phyloP scores from a whole-genome alignment of 2,888 invertebrate species.

The Deilephila elpenor region DNA sequence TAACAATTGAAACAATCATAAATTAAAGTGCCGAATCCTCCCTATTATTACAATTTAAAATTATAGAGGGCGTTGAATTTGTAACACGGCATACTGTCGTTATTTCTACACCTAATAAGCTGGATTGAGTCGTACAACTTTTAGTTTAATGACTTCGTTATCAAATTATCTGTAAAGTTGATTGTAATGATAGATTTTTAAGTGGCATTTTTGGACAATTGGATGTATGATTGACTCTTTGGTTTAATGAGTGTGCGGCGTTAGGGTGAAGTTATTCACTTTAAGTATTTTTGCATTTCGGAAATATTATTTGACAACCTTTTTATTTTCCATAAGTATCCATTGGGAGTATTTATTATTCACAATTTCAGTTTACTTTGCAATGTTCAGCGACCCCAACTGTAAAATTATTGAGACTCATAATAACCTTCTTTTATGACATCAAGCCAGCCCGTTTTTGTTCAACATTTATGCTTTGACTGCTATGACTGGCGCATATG shows the following conservation, averaged over 20 bases:
- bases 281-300: neutral
- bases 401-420: no score
- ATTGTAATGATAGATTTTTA: slow-evolving; percentile 6
- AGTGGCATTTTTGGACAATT: neutral
- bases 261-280: neutral
- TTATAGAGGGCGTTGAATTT: slow-evolving; percentile 39
- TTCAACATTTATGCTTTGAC: no score
- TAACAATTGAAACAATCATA: neutral
- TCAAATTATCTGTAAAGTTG: slow-evolving; percentile 23
- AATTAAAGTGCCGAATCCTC: slow-evolving; percentile 24
- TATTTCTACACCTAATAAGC: slow-evolving; percentile 37
- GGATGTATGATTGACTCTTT: neutral
- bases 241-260: neutral
- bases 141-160: slow-evolving; percentile 27
- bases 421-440: no score
- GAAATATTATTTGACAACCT: no score
- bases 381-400: no score
- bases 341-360: no score
- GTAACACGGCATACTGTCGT: slow-evolving; percentile 64
- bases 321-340: no score
- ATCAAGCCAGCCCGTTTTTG: no score
- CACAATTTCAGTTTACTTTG: no score
- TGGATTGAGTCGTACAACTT: slow-evolving; percentile 12
- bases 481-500: no score
- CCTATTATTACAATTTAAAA: slow-evolving; percentile 37